Evolutionary conservation across 2,888 invertebrate species (phyloP), one percentile per base, ranked within the genome.

Genomic region (Autographa gamma): DNA sequence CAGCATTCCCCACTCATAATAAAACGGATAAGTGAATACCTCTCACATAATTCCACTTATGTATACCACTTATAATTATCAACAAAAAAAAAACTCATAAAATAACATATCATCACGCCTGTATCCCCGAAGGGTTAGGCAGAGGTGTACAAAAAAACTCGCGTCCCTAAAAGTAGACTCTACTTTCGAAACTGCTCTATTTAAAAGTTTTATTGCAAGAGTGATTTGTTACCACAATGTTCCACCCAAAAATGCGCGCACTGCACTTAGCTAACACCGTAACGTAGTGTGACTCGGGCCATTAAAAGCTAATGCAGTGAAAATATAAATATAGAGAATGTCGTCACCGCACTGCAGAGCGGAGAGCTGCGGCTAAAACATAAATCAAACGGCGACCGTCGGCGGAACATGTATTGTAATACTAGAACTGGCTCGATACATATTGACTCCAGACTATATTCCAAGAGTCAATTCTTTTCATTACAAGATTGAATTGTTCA

Each of bases 311-410:
- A 78, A 72, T 79, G 76, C 78, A 73, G 76, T 58, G 58, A 71
- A 71, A 73, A 76, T 76, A 73, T 73, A 76, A 73, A 71, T 76
- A 78, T 48, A 59, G 34, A 62, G 67, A 67, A 70, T 78, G 76
- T 72, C 78, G 79, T 73, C 79, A 68, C 67, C 68, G 70, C 72
- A 73, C 73, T 79, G 78, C 78, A 61, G 78, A 71, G 69, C 32
- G 38, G 65, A 77, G 66, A 65, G 19, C 58, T 78, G 78, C 67
- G 79, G 61, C 61, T 66, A 66, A 34, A 18, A 65, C 58, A 58
- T 67, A 62, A 63, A 63, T 76, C 65, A 34, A 76, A 76, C 56
- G 48, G 48, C 48, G 48, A 48, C 48, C 48, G n/a, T n/a, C 7
- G 48, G 6, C 48, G n/a, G 6, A 48, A n/a, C 48, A 48, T 48